Evolutionary conservation across 1,140 invertebrate genomes (phyloP), one percentile per base, ranked within the genome.

Genomic region (Hesperophylax magnus): DNA sequence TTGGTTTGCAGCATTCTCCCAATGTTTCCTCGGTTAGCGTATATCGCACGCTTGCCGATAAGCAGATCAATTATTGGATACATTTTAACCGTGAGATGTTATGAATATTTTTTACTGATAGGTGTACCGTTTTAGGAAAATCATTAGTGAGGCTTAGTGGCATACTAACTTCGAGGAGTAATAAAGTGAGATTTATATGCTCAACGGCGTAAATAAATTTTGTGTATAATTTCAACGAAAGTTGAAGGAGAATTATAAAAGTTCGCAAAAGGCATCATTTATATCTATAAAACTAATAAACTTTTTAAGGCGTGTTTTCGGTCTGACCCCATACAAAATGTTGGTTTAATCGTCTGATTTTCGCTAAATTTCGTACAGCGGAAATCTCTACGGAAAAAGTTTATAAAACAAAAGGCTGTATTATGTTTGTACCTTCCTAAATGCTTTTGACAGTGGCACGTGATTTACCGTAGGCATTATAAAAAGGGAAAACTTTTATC

Each of bases 231-330:
- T n/a, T 39, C 9, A 34, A 27, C 11, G 9, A 22, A 31, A 67
- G 14, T 67, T 31, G 14, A 15, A 67, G 22, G 63, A 31, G 63
- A 67, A 15, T 67, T 67, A 67, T 67, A 67, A 67, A 67, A 31
- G 22, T 67, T 67, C 11, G 8, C 11, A 27, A n/a, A 17, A 31
- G 24, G 4, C 63, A 31, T 27, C 63, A 31, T 67, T 67, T 67
- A 34, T 67, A 27, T 67, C 17, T 67, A 67, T 67, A 67, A 67
- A 67, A 67, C 24, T 31, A 67, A 67, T 67, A 67, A 15, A 67
- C 63, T 67, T 31, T 67, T 31, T 39, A 2, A 67, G 27, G 22
- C 27, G 17, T 31, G 2, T 47, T 47, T 47, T 47, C 39, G 9
- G 39, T 14, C 9, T 47, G 18, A 61, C 58, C 18, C 17, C 1